These are phyloP conservation scores for Selene dorsalis DNA, from an alignment of 2,797 vertebrate genomes.

Conservation along the genomic window DNA sequence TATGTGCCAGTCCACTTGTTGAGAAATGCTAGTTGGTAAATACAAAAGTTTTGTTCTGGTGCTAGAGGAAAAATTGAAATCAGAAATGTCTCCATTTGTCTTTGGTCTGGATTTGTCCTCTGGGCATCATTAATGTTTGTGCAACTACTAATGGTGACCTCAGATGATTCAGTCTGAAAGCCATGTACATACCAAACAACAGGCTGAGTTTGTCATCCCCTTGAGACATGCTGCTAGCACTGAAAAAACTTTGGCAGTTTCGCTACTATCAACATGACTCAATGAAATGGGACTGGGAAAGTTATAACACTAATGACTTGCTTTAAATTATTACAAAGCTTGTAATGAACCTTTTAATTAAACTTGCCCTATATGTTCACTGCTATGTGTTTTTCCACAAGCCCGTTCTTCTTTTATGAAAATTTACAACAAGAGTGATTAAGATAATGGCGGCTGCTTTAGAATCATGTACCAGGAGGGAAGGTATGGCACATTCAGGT, in stretches of 20 bases:
- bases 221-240: background rate
- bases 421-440: conserved; percentile 25
- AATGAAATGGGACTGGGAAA: background rate
- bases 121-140: background rate
- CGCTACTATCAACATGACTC: no score
- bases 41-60: no score
- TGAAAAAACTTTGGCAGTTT: background rate
- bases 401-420: conserved; percentile 11
- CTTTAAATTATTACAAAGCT: conserved; percentile 14
- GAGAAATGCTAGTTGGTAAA: no score
- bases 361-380: background rate
- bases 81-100: background rate
- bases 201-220: background rate
- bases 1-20: no score
- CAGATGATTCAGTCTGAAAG: background rate
- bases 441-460: conserved; percentile 33
- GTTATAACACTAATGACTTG: conserved; percentile 12
- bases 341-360: conserved; percentile 13
- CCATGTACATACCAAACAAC: background rate
- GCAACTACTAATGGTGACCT: background rate
- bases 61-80: no score
- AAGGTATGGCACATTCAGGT: conserved; percentile 14
- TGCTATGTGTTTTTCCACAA: conserved; percentile 4
- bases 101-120: background rate
- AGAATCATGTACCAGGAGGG: conserved; percentile 11